Conservation (phyloP, 2,113 vertebrate species). For the Protomyctophum bolini region DNA sequence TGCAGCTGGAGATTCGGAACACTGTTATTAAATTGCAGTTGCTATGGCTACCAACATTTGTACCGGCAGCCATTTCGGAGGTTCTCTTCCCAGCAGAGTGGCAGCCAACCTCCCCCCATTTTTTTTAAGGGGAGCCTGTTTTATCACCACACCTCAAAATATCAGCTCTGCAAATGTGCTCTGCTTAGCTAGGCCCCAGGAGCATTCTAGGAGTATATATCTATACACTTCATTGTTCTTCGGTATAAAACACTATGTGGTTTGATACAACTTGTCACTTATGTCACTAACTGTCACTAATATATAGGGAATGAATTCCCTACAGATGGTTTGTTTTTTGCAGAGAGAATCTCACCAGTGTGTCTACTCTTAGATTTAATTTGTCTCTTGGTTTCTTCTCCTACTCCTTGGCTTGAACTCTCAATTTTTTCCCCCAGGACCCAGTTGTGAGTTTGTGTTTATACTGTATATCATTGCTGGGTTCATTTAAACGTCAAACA, state of each 20-base stretch:
- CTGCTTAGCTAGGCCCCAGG: slow-evolving; percentile 30
- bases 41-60: slow-evolving; percentile 94
- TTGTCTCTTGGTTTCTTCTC: background rate
- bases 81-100: slow-evolving; percentile 60
- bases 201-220: slow-evolving; percentile 35
- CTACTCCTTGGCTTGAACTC: background rate
- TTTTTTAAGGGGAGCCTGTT: slow-evolving; percentile 68
- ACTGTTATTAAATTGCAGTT: slow-evolving; percentile 98
- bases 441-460: slow-evolving; percentile 7
- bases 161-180: slow-evolving; percentile 62
- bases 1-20: slow-evolving; percentile 97
- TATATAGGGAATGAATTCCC: background rate
- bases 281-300: background rate
- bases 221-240: slow-evolving; percentile 34
- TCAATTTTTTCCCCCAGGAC: background rate
- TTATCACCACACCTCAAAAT: slow-evolving; percentile 73
- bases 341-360: background rate
- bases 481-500: slow-evolving; percentile 14
- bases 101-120: slow-evolving; percentile 48
- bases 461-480: background rate
- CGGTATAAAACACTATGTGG: slow-evolving; percentile 10
- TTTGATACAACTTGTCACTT: background rate
- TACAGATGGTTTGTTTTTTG: background rate
- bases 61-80: slow-evolving; percentile 87
- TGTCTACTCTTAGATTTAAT: background rate